These are phyloP conservation scores for Spialia ferax DNA, from an alignment of 2,888 invertebrate species.

Conservation along the genomic window DNA sequence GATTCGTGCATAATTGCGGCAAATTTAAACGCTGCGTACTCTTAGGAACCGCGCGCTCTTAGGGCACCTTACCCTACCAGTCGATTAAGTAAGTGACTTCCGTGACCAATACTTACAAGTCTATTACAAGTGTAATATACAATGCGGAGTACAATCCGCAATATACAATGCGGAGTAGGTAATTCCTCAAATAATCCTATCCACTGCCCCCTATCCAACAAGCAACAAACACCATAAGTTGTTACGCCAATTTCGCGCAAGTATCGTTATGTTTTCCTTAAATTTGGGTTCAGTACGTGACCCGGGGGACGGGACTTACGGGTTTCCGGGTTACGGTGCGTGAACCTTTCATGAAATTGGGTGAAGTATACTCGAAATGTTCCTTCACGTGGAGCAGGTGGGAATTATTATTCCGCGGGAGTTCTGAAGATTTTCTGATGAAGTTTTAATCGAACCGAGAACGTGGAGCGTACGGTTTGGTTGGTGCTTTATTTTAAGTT, in stretches of 20 bases:
- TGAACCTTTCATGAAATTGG: constrained; percentile 6
- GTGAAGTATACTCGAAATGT: neutral
- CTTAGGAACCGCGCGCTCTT: too few species aligned
- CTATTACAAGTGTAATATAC: too few species aligned
- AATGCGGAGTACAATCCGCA: too few species aligned
- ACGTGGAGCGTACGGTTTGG: too few species aligned
- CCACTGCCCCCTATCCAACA: constrained; percentile 29
- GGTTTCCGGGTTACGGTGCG: constrained; percentile 60
- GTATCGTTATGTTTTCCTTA: constrained; percentile 66
- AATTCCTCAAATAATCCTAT: neutral
- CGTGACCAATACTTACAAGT: too few species aligned
- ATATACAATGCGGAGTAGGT: too few species aligned
- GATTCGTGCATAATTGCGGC: too few species aligned
- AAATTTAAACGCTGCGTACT: too few species aligned
- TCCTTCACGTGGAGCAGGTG: neutral
- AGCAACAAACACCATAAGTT: constrained; percentile 39
- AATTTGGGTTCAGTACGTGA: constrained; percentile 79
- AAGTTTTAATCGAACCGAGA: neutral
- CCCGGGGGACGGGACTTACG: constrained; percentile 70
- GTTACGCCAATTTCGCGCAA: constrained; percentile 39
- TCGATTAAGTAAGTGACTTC: too few species aligned
- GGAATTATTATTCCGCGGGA: neutral
- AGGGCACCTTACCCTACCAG: too few species aligned
- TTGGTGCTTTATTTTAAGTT: too few species aligned
- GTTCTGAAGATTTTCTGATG: neutral